These are phyloP conservation scores for Brenthis daphne DNA, from an alignment of 2,888 invertebrate species.

Conservation along the genomic window DNA sequence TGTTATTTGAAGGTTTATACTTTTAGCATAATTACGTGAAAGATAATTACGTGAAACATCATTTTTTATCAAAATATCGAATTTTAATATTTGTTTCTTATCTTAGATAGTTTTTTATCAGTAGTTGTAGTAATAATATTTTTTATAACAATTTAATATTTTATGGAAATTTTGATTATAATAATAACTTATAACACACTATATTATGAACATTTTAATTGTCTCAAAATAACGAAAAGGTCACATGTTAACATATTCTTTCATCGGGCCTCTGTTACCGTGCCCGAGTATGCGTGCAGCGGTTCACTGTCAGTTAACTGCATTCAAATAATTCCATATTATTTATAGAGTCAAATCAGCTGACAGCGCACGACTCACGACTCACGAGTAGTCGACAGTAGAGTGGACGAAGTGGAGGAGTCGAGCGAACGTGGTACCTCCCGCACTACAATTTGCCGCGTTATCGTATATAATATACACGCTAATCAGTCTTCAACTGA, in stretches of 20 bases:
- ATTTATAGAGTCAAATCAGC: slow-evolving; percentile 79
- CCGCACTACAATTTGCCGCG: slow-evolving; percentile 42
- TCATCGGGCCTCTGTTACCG: slow-evolving; percentile 20
- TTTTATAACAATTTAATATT: neutral
- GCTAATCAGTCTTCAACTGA: slow-evolving; percentile 58
- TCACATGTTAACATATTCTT: slow-evolving; percentile 28
- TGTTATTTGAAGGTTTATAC: too few relatives aligned
- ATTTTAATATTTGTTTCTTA: too few relatives aligned
- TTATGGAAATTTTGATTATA: neutral
- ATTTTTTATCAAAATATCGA: too few relatives aligned
- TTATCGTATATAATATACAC: slow-evolving; percentile 47
- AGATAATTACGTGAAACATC: too few relatives aligned
- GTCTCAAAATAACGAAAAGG: slow-evolving; percentile 22
- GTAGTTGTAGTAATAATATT: too few relatives aligned
- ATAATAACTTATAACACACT: neutral
- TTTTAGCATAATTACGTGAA: too few relatives aligned
- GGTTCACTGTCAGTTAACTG: slow-evolving; percentile 53
- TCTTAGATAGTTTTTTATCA: too few relatives aligned
- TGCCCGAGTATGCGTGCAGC: slow-evolving; percentile 33
- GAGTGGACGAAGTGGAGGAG: slow-evolving; percentile 33
- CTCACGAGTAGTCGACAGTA: too few relatives aligned
- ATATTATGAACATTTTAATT: slow-evolving; percentile 8
- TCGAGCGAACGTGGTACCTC: slow-evolving; percentile 42
- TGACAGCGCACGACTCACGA: slow-evolving; percentile 50
- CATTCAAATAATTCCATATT: slow-evolving; percentile 72